Evolutionary conservation across 2,888 invertebrate genomes (phyloP).

Genomic region (Agonopterix subpropinquella): DNA sequence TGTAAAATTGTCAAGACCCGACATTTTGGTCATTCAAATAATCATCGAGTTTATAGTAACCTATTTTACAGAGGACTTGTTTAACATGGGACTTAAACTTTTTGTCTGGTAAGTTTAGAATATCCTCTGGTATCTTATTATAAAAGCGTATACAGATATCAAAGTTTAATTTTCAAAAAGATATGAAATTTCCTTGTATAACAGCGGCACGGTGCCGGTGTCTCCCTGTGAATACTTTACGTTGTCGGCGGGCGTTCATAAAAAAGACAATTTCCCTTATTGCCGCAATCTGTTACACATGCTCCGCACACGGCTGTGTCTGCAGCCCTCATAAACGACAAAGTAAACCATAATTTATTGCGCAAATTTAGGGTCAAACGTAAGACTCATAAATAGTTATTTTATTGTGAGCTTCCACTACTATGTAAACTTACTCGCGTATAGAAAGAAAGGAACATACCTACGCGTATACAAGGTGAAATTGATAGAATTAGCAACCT

Average conservation of each 20-base stretch:
- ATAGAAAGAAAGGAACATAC: conserved; percentile 4
- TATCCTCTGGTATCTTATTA: too few species aligned
- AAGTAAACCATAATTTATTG: conserved; percentile 74
- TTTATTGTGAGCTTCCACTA: conserved; percentile 31
- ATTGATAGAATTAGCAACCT: too few species aligned
- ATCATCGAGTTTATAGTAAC: too few species aligned
- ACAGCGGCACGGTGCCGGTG: conserved; percentile 4
- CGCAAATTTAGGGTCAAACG: conserved; percentile 70
- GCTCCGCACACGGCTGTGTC: conserved; percentile 61
- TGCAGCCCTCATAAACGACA: conserved; percentile 73
- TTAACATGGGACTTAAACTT: too few species aligned
- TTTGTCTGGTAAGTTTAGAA: too few species aligned
- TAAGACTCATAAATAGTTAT: conserved; percentile 59
- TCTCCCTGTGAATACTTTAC: conserved; percentile 58
- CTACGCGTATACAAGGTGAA: not conserved
- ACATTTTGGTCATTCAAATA: too few species aligned
- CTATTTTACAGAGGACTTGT: too few species aligned
- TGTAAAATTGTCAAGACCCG: too few species aligned
- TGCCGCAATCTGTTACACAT: conserved; percentile 73
- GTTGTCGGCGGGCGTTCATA: conserved; percentile 61
- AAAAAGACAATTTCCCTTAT: conserved; percentile 76
- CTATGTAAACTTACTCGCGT: not conserved
- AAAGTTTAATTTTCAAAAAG: too few species aligned
- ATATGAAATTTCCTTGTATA: too few species aligned
- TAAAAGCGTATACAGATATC: too few species aligned